Conservation (phyloP, 2,113 vertebrate species). For the Natator depressus region DNA sequence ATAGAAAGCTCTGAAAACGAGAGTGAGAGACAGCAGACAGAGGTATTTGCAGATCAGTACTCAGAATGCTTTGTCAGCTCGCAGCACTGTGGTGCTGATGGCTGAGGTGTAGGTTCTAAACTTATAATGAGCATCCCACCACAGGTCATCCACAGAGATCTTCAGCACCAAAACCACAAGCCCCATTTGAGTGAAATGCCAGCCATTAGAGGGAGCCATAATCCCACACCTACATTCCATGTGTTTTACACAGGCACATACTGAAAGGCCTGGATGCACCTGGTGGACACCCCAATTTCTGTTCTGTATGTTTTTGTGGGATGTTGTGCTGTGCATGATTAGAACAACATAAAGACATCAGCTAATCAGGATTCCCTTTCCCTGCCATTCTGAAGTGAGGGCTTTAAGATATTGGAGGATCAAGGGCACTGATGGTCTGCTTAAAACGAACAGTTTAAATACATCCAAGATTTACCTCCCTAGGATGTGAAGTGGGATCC, state of each 20-base stretch:
- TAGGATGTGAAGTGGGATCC: slow-evolving; percentile 41
- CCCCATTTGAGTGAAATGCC: background rate
- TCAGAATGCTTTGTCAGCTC: background rate
- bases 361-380: background rate
- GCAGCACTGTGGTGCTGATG: background rate
- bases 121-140: background rate
- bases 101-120: background rate
- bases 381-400: background rate
- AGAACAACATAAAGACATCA: background rate
- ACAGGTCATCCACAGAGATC: background rate
- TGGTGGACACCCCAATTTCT: background rate
- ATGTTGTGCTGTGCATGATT: background rate
- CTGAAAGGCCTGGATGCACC: background rate
- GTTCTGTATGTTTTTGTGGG: background rate
- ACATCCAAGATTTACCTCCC: background rate
- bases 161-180: background rate
- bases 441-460: slow-evolving; percentile 31
- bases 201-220: background rate
- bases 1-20: background rate
- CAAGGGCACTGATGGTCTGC: slow-evolving; percentile 24
- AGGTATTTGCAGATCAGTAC: background rate
- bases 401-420: background rate
- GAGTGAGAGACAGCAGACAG: background rate
- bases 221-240: background rate
- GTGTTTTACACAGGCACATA: background rate